A percentile compares a stretch with the other conserved stretches of the same genome.
These are phyloP conservation scores for Labeo catla DNA, from an alignment of 2,113 vertebrate species.

Conservation along the genomic window DNA sequence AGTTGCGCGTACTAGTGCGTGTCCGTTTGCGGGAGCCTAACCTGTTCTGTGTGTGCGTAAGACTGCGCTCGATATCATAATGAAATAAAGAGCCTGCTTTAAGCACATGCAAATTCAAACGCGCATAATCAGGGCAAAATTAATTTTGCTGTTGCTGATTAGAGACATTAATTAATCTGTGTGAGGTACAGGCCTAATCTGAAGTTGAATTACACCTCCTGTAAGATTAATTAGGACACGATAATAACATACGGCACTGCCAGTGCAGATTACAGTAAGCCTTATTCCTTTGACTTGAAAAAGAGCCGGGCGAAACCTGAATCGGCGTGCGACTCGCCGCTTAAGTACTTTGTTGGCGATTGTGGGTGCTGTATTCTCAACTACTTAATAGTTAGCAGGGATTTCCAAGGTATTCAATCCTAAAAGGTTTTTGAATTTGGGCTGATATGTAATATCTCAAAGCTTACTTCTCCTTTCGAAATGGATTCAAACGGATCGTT, in stretches of 20 bases:
- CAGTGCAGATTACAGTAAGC: slow-evolving; percentile 90
- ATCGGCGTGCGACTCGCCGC: slow-evolving; percentile 78
- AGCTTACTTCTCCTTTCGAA: neutral
- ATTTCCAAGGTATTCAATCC: slow-evolving; percentile 6
- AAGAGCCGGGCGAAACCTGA: slow-evolving; percentile 87
- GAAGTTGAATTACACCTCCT: slow-evolving; percentile 95
- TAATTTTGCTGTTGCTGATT: slow-evolving; percentile 96
- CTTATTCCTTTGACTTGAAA: slow-evolving; percentile 81
- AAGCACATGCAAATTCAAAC: slow-evolving; percentile 94
- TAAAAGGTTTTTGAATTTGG: neutral
- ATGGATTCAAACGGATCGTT: neutral
- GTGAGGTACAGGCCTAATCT: slow-evolving; percentile 91
- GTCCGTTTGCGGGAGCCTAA: slow-evolving; percentile 20
- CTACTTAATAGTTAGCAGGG: slow-evolving; percentile 20
- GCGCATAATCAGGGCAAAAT: slow-evolving; percentile 94
- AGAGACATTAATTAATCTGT: slow-evolving; percentile 97
- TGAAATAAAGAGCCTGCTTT: slow-evolving; percentile 88
- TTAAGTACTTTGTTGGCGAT: slow-evolving; percentile 23
- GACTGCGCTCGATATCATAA: slow-evolving; percentile 26
- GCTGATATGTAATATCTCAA: neutral
- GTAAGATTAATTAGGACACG: slow-evolving; percentile 97
- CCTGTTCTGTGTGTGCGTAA: slow-evolving; percentile 3
- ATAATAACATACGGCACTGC: slow-evolving; percentile 93
- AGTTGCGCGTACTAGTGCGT: slow-evolving; percentile 22
- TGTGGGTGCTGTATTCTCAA: slow-evolving; percentile 12